phyloP scores from a whole-genome alignment of 2,113 vertebrate species.

The Daboia siamensis region DNA sequence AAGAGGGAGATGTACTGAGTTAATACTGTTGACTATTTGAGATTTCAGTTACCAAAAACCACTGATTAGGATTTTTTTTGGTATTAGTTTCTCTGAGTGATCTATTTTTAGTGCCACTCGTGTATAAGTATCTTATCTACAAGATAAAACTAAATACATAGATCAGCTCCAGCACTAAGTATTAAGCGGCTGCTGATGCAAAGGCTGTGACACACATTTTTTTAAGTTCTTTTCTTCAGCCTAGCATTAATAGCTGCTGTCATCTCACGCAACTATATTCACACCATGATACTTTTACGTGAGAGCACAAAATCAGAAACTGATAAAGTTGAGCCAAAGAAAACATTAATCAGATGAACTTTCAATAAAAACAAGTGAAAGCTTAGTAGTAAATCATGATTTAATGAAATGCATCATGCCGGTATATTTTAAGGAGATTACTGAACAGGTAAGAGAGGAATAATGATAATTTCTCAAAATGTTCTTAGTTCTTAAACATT shows the following conservation, averaged over 20 bases:
- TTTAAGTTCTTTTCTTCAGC: slow-evolving; percentile 23
- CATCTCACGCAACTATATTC: background rate
- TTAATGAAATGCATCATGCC: background rate
- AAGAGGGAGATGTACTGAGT: background rate
- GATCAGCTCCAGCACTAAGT: background rate
- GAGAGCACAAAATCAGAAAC: background rate
- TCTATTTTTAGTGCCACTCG: slow-evolving; percentile 38
- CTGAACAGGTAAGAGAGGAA: background rate
- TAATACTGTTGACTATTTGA: background rate
- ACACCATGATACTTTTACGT: slow-evolving; percentile 10
- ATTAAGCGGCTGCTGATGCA: background rate
- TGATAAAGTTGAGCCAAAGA: background rate
- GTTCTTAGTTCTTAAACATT: background rate
- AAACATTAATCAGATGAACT: background rate
- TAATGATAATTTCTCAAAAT: background rate
- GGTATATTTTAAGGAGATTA: background rate
- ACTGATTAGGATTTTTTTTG: slow-evolving; percentile 1
- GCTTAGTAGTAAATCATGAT: background rate
- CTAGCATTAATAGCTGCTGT: background rate
- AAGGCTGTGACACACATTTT: slow-evolving; percentile 2
- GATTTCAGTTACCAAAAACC: slow-evolving; percentile 30
- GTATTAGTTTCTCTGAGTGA: slow-evolving; percentile 18
- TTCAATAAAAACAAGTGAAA: slow-evolving; percentile 3
- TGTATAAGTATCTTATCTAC: slow-evolving; percentile 33
- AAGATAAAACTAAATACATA: background rate